Base-by-base conservation (phyloP, 2,797 vertebrate genomes). In the Borostomias antarcticus region DNA sequence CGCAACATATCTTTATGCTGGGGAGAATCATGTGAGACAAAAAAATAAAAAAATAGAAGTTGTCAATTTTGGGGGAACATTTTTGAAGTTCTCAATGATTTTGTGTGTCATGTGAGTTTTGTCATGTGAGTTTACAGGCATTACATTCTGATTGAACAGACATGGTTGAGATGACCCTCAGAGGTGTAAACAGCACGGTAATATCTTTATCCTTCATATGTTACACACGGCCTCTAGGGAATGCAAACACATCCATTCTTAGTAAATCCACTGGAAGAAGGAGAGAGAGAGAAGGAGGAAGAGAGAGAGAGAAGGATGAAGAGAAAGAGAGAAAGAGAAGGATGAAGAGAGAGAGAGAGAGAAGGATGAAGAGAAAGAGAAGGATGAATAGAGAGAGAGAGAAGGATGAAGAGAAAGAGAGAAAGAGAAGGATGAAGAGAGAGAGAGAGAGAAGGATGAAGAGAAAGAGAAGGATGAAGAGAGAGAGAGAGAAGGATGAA, bases 161-260 rank as follows among this genome's bases (percentile, higher is more conserved):
- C 62, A 53, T 63, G 43, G 9, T 29, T 23, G 7, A 45, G 52
- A 71, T 72, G 65, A 71, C n/a, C n/a, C n/a, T n/a, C 58, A 37
- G 69, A 69, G 53, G 66, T 68, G 58, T 70, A 70, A 73, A 72
- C 64, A 9, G 10, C 78, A 43, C 61, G 70, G 65, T 75, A 65
- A 82, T 84, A 82, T 81, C 70, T 64, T 35, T 69, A 58, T 80
- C 81, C 77, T 83, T 75, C 78, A 69, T 85, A 85, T 81, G 74
- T 84, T 69, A 81, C 81, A 79, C 72, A 32, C 77, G 72, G 72
- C 35, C 23, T 64, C 68, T 56, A 48, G 21, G 62, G 62, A 68
- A 40, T 51, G 29, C 10, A 43, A 69, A 77, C 66, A 37, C n/a
- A n/a, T n/a, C n/a, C n/a, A n/a, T n/a, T n/a, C n/a, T n/a, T n/a